phyloP scores from a whole-genome alignment of 2,113 vertebrate species.

The Melanerpes aurifrons region DNA sequence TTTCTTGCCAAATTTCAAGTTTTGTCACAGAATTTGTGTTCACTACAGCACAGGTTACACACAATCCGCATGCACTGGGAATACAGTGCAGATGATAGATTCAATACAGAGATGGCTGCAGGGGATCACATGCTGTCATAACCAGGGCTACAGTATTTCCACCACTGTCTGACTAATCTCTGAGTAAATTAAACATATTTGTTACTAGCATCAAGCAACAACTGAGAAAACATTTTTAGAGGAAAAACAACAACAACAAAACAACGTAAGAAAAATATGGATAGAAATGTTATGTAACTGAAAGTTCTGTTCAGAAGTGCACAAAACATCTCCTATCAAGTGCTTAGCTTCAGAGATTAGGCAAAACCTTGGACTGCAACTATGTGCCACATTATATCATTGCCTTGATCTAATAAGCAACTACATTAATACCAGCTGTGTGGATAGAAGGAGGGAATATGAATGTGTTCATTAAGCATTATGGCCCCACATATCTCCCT shows the following conservation, averaged over 20 bases:
- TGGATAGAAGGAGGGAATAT: conserved; percentile 13
- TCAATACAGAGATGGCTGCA: neutral
- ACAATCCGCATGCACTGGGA: neutral
- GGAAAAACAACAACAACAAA: neutral
- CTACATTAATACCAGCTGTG: conserved; percentile 51
- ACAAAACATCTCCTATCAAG: neutral
- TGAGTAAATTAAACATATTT: neutral
- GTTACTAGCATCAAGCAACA: neutral
- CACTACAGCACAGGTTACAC: neutral
- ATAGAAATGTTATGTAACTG: neutral
- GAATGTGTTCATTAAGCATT: conserved; percentile 30
- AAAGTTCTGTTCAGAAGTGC: neutral
- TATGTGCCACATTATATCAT: conserved; percentile 3
- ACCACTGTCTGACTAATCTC: neutral
- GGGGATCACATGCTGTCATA: neutral
- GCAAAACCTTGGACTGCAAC: neutral
- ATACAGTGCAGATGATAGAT: neutral
- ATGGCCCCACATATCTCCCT: conserved; percentile 11
- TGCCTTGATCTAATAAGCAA: conserved; percentile 45
- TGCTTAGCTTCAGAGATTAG: neutral
- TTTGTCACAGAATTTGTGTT: neutral
- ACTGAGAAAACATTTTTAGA: neutral
- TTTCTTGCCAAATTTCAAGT: neutral
- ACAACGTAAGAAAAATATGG: neutral
- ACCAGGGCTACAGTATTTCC: neutral